phyloP scores from a whole-genome alignment of 2,888 invertebrate species.

The Cacoxenus indagator region DNA sequence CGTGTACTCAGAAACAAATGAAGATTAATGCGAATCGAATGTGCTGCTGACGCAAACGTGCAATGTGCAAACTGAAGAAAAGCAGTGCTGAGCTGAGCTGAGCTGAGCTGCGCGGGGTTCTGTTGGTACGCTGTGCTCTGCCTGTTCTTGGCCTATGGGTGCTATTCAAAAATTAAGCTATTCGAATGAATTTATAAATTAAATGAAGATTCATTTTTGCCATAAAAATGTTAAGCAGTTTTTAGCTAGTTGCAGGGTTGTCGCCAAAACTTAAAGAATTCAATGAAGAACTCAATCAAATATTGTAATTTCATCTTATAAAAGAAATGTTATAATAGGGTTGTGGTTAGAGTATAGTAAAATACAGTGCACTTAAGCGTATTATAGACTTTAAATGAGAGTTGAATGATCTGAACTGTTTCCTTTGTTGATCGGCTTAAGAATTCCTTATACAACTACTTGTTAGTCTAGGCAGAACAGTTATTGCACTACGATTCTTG shows the following conservation, averaged over 20 bases:
- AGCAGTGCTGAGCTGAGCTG: neutral
- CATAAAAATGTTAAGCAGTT: neutral
- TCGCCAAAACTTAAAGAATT: neutral
- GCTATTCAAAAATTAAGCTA: slow-evolving; percentile 62
- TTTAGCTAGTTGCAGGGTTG: neutral
- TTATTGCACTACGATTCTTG: no score
- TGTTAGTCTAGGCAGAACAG: no score
- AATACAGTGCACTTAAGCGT: no score
- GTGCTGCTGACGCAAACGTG: slow-evolving; percentile 53
- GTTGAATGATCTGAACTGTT: no score
- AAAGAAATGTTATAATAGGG: no score
- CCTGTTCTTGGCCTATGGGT: slow-evolving; percentile 11
- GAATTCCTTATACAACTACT: no score
- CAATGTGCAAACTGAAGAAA: neutral
- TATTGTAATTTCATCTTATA: no score
- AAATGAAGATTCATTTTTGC: slow-evolving; percentile 48
- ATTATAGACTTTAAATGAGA: no score
- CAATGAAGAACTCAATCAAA: no score
- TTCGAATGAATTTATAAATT: slow-evolving; percentile 66
- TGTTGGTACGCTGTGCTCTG: no score
- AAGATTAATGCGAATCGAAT: slow-evolving; percentile 64
- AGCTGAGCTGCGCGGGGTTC: neutral
- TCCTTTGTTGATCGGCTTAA: no score
- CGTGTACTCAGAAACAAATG: slow-evolving; percentile 64
- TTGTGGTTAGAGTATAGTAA: no score